phyloP scores from a whole-genome alignment of 2,797 vertebrate species.

The Carapus acus region DNA sequence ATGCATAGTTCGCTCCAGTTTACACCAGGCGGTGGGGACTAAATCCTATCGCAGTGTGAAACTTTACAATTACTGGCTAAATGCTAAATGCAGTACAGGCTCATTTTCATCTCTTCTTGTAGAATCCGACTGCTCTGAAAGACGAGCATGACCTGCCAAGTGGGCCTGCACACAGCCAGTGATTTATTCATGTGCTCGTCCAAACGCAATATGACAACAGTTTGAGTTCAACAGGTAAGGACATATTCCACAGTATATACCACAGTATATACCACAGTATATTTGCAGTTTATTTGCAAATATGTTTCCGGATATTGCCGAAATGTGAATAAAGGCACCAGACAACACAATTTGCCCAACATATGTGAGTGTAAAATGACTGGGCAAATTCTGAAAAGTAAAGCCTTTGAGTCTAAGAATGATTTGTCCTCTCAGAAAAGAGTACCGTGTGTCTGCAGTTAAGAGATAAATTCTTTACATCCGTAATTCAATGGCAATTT shows the following conservation, averaged over 20 bases:
- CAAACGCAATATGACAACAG: slow-evolving; percentile 5
- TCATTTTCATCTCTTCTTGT: slow-evolving; percentile 18
- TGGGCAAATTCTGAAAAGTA: no score
- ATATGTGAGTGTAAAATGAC: no score
- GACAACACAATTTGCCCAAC: no score
- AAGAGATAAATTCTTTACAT: no score
- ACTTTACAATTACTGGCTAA: slow-evolving; percentile 1
- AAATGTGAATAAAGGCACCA: no score
- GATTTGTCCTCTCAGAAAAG: no score
- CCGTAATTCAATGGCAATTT: no score
- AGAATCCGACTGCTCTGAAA: slow-evolving; percentile 9
- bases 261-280: no score
- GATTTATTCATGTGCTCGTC: slow-evolving; percentile 31
- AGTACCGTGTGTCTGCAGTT: no score
- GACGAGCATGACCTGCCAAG: slow-evolving; percentile 18
- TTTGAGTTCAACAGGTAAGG: slow-evolving; percentile 3
- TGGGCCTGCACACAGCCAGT: background rate
- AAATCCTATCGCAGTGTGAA: slow-evolving; percentile 7
- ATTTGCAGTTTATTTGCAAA: background rate
- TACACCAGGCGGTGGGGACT: slow-evolving; percentile 3
- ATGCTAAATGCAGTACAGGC: slow-evolving; percentile 12
- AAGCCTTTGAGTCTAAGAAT: no score
- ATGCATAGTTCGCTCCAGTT: slow-evolving; percentile 4
- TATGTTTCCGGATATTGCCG: background rate
- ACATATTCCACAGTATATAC: background rate